Percentiles rank a stretch among this genome's conserved stretches.
Evolutionary conservation across 2,113 vertebrate species (phyloP).

Genomic region (Ciconia boyciana): DNA sequence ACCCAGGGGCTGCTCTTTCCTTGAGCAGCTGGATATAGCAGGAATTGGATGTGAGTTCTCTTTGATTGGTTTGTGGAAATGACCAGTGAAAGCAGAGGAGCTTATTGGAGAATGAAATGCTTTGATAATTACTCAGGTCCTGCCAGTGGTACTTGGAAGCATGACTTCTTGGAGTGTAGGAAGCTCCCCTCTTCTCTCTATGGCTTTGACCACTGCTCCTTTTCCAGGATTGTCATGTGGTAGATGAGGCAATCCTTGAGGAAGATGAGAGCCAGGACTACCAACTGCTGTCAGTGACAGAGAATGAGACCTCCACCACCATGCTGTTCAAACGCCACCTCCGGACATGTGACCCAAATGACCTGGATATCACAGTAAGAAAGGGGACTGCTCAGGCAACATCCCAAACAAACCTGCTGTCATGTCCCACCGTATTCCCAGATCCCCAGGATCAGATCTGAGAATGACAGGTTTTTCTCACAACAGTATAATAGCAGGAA

Average conservation of each 20-base stretch:
- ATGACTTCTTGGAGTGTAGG: background rate
- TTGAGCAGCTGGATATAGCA: background rate
- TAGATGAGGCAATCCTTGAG: slow-evolving; percentile 54
- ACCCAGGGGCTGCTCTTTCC: background rate
- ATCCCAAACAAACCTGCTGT: background rate
- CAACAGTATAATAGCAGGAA: background rate
- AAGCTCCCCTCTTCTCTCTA: background rate
- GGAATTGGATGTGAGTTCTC: background rate
- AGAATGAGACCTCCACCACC: slow-evolving; percentile 68
- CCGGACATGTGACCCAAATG: slow-evolving; percentile 70
- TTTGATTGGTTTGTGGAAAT: background rate
- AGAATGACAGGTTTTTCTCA: background rate
- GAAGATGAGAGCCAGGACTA: slow-evolving; percentile 77
- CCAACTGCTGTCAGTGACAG: slow-evolving; percentile 66
- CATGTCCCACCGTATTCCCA: background rate
- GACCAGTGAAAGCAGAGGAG: background rate
- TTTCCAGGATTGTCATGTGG: slow-evolving; percentile 71
- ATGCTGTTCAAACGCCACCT: slow-evolving; percentile 71
- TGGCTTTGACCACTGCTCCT: background rate
- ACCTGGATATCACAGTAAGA: slow-evolving; percentile 75
- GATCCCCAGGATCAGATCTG: background rate
- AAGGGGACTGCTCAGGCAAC: background rate
- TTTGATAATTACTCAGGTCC: background rate
- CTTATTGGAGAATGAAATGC: background rate
- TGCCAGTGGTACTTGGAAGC: background rate